A percentile compares a stretch with the other conserved stretches of the same genome.
Conservation (phyloP, 2,797 vertebrate species). For the Sternotherus odoratus region DNA sequence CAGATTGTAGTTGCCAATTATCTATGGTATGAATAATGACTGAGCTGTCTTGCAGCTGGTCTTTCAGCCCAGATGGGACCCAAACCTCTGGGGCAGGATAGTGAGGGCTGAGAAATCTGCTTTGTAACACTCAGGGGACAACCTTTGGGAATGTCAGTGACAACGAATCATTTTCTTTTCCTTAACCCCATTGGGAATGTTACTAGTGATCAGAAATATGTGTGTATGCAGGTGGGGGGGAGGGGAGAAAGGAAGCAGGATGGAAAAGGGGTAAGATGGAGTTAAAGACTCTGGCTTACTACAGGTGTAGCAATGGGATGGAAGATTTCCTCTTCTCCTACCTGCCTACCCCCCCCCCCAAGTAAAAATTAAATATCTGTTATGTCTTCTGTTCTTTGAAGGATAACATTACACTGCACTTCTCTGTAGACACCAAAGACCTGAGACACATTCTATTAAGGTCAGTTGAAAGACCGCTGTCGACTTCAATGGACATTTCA, state of each 20-base stretch:
- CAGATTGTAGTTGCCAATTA: background rate
- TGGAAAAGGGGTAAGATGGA: background rate
- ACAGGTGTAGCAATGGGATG: background rate
- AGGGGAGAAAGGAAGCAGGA: background rate
- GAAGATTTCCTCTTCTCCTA: background rate
- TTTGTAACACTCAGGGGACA: background rate
- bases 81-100: background rate
- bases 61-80: background rate
- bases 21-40: background rate
- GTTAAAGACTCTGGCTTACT: background rate
- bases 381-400: background rate
- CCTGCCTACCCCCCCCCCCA: background rate
- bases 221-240: background rate
- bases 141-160: fast-evolving
- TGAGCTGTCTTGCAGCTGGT: conserved; percentile 5
- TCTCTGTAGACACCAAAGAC: background rate
- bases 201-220: background rate
- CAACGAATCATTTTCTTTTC: background rate
- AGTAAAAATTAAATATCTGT: background rate
- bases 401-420: fast-evolving
- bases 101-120: background rate
- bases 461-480: background rate
- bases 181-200: fast-evolving
- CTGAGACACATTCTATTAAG: background rate
- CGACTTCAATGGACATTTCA: background rate